Conservation (phyloP, 2,888 invertebrate genomes). For the Sinohyriopsis cumingii region DNA sequence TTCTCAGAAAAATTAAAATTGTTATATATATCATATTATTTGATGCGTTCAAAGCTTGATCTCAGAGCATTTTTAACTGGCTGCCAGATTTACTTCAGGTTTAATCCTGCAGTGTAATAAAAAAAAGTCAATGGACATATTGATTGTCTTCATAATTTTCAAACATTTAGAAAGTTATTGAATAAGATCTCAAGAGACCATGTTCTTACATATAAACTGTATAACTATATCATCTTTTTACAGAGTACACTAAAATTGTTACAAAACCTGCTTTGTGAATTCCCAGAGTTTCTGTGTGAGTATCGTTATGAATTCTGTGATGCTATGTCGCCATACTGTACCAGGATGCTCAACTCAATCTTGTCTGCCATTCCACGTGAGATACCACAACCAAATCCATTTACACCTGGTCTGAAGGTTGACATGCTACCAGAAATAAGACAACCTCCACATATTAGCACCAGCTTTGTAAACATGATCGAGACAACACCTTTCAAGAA, state of each 20-base stretch:
- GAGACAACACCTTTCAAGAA: too few relatives aligned
- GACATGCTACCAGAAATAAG: slow-evolving; percentile 62
- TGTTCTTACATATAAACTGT: neutral
- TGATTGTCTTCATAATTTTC: neutral
- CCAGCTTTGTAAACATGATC: slow-evolving; percentile 92
- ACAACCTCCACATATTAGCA: slow-evolving; percentile 84
- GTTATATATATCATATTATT: too few relatives aligned
- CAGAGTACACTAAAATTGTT: slow-evolving; percentile 89
- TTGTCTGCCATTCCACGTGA: slow-evolving; percentile 97
- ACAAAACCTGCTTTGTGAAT: slow-evolving; percentile 96
- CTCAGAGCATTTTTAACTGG: too few relatives aligned
- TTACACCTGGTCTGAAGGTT: slow-evolving; percentile 93
- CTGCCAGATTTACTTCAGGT: too few relatives aligned
- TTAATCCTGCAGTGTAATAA: too few relatives aligned
- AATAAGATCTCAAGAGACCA: neutral
- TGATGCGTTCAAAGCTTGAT: too few relatives aligned
- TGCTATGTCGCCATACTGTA: slow-evolving; percentile 98
- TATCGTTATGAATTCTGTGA: slow-evolving; percentile 99
- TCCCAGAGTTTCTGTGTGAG: slow-evolving; percentile 99
- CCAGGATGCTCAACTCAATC: slow-evolving; percentile 97
- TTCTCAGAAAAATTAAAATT: too few relatives aligned
- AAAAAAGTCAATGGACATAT: too few relatives aligned
- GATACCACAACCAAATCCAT: slow-evolving; percentile 98
- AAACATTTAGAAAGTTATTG: neutral
- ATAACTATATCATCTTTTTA: slow-evolving; percentile 20